phyloP scores from a whole-genome alignment of 2,113 vertebrate species.

The Rhodinocichla rosea region DNA sequence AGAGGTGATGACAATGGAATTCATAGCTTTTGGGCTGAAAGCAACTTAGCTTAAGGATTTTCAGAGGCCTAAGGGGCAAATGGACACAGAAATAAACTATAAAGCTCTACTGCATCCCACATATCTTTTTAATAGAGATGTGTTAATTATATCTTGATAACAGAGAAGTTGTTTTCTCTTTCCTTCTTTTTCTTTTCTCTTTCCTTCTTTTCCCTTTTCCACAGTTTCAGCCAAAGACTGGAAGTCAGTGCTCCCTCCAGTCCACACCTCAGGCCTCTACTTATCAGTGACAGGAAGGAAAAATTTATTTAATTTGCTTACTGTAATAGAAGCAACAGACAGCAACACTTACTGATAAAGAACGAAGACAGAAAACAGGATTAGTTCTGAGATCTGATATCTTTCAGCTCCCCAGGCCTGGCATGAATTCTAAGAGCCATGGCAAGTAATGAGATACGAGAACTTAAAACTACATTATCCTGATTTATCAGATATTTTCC shows the following conservation, averaged over 20 bases:
- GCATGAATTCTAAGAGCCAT: constrained; percentile 22
- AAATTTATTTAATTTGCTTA: constrained; percentile 34
- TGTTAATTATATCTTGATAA: neutral
- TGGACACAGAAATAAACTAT: neutral
- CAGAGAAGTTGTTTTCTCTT: neutral
- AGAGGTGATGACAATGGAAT: neutral
- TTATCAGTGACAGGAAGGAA: neutral
- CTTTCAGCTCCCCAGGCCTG: neutral
- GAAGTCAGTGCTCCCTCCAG: neutral
- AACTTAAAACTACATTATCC: constrained; percentile 34
- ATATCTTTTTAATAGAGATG: neutral
- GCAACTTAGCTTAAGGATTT: neutral
- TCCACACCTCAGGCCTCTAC: neutral
- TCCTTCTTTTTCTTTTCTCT: neutral
- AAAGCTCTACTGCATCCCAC: neutral
- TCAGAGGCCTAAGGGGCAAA: neutral
- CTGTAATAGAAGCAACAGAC: neutral
- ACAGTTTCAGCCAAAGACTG: neutral
- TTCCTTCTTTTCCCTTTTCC: neutral
- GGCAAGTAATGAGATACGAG: constrained; percentile 37
- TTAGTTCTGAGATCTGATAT: constrained; percentile 47
- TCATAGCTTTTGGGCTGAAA: neutral
- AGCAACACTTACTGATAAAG: neutral
- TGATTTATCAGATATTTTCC: constrained; percentile 41
- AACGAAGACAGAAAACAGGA: constrained; percentile 36